Percentiles rank a stretch among this genome's conserved stretches.
These are phyloP conservation scores for Andrena minutula DNA, from an alignment of 2,888 invertebrate species.

Conservation along the genomic window DNA sequence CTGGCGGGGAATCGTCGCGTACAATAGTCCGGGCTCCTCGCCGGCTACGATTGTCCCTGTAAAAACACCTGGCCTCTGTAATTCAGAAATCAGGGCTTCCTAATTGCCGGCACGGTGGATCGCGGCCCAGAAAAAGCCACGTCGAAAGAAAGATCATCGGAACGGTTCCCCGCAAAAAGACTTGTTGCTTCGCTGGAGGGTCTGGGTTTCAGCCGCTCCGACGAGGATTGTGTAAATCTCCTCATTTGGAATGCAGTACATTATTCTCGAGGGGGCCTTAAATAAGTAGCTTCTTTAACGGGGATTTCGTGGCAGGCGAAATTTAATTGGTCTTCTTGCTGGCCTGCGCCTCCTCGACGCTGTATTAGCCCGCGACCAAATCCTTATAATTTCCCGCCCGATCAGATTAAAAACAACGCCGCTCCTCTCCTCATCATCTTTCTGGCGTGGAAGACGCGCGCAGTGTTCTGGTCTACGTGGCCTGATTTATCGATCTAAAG, in stretches of 20 bases:
- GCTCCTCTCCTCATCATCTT: too few species aligned
- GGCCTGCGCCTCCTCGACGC: neutral
- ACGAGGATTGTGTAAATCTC: conserved; percentile 73
- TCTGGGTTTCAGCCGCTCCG: conserved; percentile 32
- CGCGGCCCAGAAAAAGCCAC: conserved; percentile 30
- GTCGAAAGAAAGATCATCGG: conserved; percentile 48
- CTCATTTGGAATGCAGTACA: conserved; percentile 75
- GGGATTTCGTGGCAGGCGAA: conserved; percentile 61
- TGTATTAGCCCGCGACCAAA: conserved; percentile 29
- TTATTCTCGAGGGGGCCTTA: conserved; percentile 67
- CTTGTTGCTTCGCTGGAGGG: conserved; percentile 61
- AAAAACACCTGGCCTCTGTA: conserved; percentile 24
- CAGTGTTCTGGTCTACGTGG: neutral
- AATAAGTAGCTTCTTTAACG: conserved; percentile 64
- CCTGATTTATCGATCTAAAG: conserved; percentile 1
- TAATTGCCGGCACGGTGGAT: conserved; percentile 34
- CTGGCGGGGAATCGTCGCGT: conserved; percentile 1
- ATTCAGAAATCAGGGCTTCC: conserved; percentile 41
- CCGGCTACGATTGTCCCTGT: neutral
- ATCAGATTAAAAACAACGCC: conserved; percentile 12
- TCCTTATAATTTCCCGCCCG: conserved; percentile 28
- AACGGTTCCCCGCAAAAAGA: conserved; percentile 56
- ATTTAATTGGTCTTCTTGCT: conserved; percentile 69
- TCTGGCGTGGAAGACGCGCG: too few species aligned
- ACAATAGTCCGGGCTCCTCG: conserved; percentile 9